phyloP scores from a whole-genome alignment of 1,140 invertebrate species.

The Zophobas morio region DNA sequence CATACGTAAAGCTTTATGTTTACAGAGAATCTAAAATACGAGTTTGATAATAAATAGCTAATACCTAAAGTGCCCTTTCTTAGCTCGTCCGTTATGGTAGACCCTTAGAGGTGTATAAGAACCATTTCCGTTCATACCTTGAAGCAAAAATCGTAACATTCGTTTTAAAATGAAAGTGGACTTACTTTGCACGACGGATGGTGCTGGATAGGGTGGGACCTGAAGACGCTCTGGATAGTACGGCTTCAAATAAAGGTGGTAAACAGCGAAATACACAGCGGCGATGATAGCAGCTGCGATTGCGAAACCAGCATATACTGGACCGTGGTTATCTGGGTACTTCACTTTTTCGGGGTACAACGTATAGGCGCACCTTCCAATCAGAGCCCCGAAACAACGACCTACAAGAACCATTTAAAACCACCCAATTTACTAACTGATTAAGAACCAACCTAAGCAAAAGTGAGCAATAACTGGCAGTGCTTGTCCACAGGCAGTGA shows the following conservation, averaged over 20 bases:
- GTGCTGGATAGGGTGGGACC: slow-evolving; percentile 60
- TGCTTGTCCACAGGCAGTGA: slow-evolving; percentile 87
- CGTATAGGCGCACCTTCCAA: slow-evolving; percentile 63
- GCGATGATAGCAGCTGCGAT: slow-evolving; percentile 75
- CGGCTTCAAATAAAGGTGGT: slow-evolving; percentile 80
- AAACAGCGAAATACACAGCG: slow-evolving; percentile 77
- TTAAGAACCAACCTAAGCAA: slow-evolving; percentile 75
- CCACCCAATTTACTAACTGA: neutral
- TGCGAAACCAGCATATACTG: slow-evolving; percentile 69
- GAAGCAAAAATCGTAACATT: slow-evolving; percentile 64
- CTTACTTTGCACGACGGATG: slow-evolving; percentile 62
- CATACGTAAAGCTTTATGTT: slow-evolving; percentile 29
- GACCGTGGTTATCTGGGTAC: slow-evolving; percentile 58
- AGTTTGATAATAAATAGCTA: slow-evolving; percentile 61
- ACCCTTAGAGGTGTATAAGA: slow-evolving; percentile 83
- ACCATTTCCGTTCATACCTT: slow-evolving; percentile 79
- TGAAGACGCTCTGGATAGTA: slow-evolving; percentile 75
- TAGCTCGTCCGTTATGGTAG: slow-evolving; percentile 82
- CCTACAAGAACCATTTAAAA: slow-evolving; percentile 47
- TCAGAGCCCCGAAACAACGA: slow-evolving; percentile 66
- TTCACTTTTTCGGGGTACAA: slow-evolving; percentile 41
- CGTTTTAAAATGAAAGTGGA: slow-evolving; percentile 65
- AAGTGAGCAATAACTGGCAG: slow-evolving; percentile 87
- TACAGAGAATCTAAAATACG: slow-evolving; percentile 21
- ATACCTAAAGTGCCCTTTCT: slow-evolving; percentile 85